Percentiles rank a stretch among this genome's conserved stretches.
Conservation (phyloP, 2,113 vertebrate genomes). For the Lucifuga dentata region DNA sequence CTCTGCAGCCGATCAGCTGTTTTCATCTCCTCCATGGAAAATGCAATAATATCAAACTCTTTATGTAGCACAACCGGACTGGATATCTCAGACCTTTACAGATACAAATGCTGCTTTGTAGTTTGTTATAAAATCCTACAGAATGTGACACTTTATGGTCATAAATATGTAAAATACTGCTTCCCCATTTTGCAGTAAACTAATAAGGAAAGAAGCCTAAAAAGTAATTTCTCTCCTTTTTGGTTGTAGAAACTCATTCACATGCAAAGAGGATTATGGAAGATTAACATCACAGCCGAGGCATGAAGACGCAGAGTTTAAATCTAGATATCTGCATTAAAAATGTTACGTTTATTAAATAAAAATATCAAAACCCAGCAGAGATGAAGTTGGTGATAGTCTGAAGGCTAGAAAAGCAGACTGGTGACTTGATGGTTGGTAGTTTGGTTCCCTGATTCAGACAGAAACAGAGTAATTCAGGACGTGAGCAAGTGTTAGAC, state of each 20-base stretch:
- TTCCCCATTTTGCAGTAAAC: background rate
- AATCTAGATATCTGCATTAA: constrained; percentile 13
- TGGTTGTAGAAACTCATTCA: constrained; percentile 15
- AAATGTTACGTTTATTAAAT: background rate
- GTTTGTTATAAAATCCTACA: too few species aligned
- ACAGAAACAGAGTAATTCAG: background rate
- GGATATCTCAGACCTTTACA: too few species aligned
- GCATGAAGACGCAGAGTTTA: background rate
- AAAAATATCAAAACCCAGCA: background rate
- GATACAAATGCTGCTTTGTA: too few species aligned
- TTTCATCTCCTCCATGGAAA: background rate
- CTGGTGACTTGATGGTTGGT: too few species aligned
- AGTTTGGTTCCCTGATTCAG: too few species aligned
- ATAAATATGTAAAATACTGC: constrained; percentile 8
- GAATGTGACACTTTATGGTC: too few species aligned
- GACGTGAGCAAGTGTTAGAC: background rate
- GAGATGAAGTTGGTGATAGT: background rate
- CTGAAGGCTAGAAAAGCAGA: too few species aligned
- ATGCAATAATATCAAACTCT: background rate
- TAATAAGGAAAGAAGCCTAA: background rate
- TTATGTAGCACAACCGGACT: too few species aligned
- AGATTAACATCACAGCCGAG: constrained; percentile 12
- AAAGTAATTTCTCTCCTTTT: background rate
- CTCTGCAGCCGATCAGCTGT: too few species aligned
- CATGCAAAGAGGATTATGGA: constrained; percentile 11